Percentiles rank a stretch among this genome's conserved stretches.
These are phyloP conservation scores for Labrus mixtus DNA, from an alignment of 2,113 vertebrate species.

Conservation along the genomic window DNA sequence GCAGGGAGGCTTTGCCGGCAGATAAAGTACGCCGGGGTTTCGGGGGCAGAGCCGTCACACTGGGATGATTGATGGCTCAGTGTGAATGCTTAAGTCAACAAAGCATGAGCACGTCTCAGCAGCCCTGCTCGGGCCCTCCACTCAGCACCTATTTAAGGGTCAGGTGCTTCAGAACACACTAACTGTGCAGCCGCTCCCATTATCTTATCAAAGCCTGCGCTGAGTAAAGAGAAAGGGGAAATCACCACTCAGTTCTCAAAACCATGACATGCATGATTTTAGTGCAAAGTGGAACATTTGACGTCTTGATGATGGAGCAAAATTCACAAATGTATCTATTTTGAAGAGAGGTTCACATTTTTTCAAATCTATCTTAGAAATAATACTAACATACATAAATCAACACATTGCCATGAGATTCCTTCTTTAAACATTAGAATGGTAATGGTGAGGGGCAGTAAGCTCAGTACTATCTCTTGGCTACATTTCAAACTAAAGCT, in stretches of 20 bases:
- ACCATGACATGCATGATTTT: not conserved
- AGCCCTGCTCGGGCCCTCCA: slow-evolving; percentile 66
- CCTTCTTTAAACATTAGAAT: too few species aligned
- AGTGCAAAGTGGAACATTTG: not conserved
- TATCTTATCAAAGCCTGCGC: slow-evolving; percentile 78
- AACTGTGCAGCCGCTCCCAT: slow-evolving; percentile 67
- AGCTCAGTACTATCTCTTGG: too few species aligned
- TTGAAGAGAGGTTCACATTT: not conserved
- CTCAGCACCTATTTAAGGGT: slow-evolving; percentile 83
- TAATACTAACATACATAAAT: not conserved
- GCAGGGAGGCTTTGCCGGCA: slow-evolving; percentile 69
- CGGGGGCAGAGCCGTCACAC: slow-evolving; percentile 78
- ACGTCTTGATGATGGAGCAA: not conserved
- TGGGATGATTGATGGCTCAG: slow-evolving; percentile 84
- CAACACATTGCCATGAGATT: too few species aligned
- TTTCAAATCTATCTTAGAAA: not conserved
- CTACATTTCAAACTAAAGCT: too few species aligned
- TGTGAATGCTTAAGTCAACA: slow-evolving; percentile 86
- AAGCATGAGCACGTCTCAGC: slow-evolving; percentile 80
- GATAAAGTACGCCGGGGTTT: slow-evolving; percentile 75
- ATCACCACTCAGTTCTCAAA: slow-evolving; percentile 23
- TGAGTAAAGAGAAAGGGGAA: slow-evolving; percentile 17
- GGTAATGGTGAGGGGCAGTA: too few species aligned
- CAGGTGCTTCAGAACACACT: slow-evolving; percentile 78
- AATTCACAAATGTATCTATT: not conserved